These are phyloP conservation scores for Masticophis lateralis DNA, from an alignment of 2,797 vertebrate genomes.

Conservation along the genomic window DNA sequence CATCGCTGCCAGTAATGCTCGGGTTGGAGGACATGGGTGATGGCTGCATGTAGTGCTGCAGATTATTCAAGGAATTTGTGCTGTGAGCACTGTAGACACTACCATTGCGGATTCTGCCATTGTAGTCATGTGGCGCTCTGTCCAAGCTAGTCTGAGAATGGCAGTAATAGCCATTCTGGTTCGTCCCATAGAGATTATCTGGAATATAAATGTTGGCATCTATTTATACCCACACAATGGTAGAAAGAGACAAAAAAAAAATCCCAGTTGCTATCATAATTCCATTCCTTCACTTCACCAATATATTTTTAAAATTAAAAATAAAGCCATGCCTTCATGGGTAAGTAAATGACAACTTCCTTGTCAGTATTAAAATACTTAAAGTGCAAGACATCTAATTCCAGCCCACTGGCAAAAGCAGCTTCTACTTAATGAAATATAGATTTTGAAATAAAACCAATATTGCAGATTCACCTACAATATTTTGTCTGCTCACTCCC, in stretches of 20 bases:
- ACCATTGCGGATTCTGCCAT: constrained; percentile 87
- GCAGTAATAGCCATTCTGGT: constrained; percentile 93
- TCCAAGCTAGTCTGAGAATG: constrained; percentile 98
- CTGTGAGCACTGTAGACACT: constrained; percentile 98
- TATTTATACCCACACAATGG: constrained; percentile 28
- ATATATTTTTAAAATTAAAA: background rate
- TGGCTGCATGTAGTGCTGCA: constrained; percentile 90
- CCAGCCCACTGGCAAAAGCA: background rate
- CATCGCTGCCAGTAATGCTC: constrained; percentile 91
- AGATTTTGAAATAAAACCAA: background rate
- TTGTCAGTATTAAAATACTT: background rate
- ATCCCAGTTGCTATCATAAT: background rate
- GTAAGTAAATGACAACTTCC: background rate
- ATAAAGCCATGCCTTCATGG: background rate
- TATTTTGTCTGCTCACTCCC: background rate
- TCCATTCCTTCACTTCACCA: background rate
- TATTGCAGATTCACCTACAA: background rate
- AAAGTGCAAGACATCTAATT: background rate
- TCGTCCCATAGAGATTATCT: constrained; percentile 97
- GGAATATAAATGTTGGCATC: constrained; percentile 47
- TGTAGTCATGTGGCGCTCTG: constrained; percentile 85
- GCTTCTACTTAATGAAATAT: background rate
- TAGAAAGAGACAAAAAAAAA: background rate
- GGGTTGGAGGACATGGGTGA: constrained; percentile 98
- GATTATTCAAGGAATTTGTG: constrained; percentile 93